phyloP scores from a whole-genome alignment of 2,888 invertebrate genomes.

The Cephalotes varians region DNA sequence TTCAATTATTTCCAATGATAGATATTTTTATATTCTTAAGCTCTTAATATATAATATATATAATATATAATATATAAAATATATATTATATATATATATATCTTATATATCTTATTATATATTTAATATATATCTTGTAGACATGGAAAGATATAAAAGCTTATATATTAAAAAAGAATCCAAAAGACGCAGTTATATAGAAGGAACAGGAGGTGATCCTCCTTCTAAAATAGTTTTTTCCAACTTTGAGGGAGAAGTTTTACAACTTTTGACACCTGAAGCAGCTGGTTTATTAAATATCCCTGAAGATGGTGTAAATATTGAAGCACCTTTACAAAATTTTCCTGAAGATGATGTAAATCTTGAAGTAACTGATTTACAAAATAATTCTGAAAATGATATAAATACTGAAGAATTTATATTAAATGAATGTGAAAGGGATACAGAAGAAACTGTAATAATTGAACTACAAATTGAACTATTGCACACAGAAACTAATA shows the following conservation, averaged over 20 bases:
- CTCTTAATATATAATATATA: too few relatives aligned
- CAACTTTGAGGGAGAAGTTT: neutral
- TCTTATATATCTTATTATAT: too few relatives aligned
- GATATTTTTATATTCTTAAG: too few relatives aligned
- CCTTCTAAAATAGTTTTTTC: neutral
- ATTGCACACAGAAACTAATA: too few relatives aligned
- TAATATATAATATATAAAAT: too few relatives aligned
- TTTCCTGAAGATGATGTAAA: neutral
- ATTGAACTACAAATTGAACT: too few relatives aligned
- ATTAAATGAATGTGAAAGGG: too few relatives aligned
- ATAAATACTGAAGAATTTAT: too few relatives aligned
- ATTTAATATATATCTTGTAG: too few relatives aligned
- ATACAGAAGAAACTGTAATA: too few relatives aligned
- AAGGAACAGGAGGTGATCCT: neutral
- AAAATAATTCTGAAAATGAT: neutral
- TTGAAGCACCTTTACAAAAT: neutral
- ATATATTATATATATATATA: too few relatives aligned
- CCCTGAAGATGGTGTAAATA: neutral
- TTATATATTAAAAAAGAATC: conserved; percentile 1
- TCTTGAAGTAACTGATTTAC: neutral
- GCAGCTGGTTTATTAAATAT: conserved; percentile 2
- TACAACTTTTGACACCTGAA: neutral
- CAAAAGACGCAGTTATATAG: neutral
- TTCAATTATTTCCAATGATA: too few relatives aligned
- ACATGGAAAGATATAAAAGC: conserved; percentile 5